A percentile compares a stretch with the other conserved stretches of the same genome.
Evolutionary conservation across 1,140 invertebrate species (phyloP).

Genomic region (Cyrtorhinus lividipennis): DNA sequence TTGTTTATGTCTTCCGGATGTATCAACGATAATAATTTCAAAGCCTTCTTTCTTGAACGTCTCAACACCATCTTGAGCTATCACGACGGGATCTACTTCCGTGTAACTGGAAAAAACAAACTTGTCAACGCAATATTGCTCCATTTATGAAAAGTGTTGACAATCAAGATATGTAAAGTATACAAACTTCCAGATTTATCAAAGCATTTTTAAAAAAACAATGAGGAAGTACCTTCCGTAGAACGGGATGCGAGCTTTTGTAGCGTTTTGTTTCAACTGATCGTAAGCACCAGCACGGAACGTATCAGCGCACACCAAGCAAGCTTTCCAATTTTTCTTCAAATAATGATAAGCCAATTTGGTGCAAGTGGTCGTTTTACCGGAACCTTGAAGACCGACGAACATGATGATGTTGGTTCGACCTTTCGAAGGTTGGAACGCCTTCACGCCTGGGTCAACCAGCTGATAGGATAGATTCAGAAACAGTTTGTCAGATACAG

Average conservation of each 20-base stretch:
- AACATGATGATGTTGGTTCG: slow-evolving; percentile 98
- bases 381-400: slow-evolving; percentile 96
- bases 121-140: no score
- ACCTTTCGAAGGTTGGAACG: slow-evolving; percentile 91
- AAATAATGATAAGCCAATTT: slow-evolving; percentile 99
- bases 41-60: slow-evolving; percentile 99
- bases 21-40: slow-evolving; percentile 99
- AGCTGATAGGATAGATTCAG: no score
- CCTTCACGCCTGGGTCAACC: slow-evolving; percentile 96
- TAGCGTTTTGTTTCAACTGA: slow-evolving; percentile 99
- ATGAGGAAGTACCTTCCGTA: slow-evolving; percentile 99
- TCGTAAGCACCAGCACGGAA: slow-evolving; percentile 99
- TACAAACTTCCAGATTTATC: no score
- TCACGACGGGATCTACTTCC: slow-evolving; percentile 99
- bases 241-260: slow-evolving; percentile 99
- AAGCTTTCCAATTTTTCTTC: slow-evolving; percentile 99
- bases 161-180: no score
- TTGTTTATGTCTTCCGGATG: slow-evolving; percentile 97
- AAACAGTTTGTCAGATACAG: no score
- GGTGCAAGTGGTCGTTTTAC: slow-evolving; percentile 99
- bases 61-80: slow-evolving; percentile 96
- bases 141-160: no score
- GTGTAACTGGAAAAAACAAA: slow-evolving; percentile 63
- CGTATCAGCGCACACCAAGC: slow-evolving; percentile 97
- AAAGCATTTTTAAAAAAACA: no score